These are phyloP conservation scores for Phalangium opilio DNA, from an alignment of 2,888 invertebrate species.

Conservation along the genomic window DNA sequence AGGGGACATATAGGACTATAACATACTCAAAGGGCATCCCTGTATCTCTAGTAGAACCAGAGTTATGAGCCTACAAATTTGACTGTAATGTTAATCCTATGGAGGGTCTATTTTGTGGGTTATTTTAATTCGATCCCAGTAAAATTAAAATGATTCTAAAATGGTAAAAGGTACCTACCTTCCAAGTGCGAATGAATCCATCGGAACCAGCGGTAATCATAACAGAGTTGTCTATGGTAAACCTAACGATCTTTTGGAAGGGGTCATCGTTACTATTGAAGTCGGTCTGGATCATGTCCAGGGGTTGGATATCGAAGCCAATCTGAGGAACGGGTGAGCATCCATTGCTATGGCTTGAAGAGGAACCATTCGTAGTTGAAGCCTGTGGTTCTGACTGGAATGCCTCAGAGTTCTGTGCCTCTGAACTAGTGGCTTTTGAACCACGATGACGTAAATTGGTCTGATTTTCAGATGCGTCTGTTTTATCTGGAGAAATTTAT, in stretches of 20 bases:
- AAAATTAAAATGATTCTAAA: slow-evolving; percentile 1
- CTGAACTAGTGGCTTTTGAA: too few relatives aligned
- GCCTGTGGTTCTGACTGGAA: background rate
- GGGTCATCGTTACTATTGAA: slow-evolving; percentile 48
- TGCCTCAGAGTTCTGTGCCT: background rate
- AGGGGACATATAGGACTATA: too few relatives aligned
- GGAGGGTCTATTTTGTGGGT: too few relatives aligned
- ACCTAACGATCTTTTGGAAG: slow-evolving; percentile 67
- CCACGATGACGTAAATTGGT: background rate
- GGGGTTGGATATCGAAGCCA: slow-evolving; percentile 28
- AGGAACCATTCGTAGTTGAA: background rate
- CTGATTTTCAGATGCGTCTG: background rate
- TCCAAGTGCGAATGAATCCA: slow-evolving; percentile 72
- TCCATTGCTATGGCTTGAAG: too few relatives aligned
- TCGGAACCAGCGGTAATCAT: slow-evolving; percentile 88
- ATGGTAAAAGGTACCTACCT: slow-evolving; percentile 28
- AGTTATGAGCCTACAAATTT: too few relatives aligned
- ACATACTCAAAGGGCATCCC: too few relatives aligned
- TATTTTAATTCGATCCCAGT: background rate
- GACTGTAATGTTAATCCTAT: too few relatives aligned
- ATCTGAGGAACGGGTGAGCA: slow-evolving; percentile 22
- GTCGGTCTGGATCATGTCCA: slow-evolving; percentile 30
- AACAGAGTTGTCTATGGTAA: slow-evolving; percentile 55
- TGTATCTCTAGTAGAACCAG: too few relatives aligned
- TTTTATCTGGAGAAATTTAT: too few relatives aligned